A percentile compares a stretch with the other conserved stretches of the same genome.
These are phyloP conservation scores for Pardalotus punctatus DNA, from an alignment of 2,113 vertebrate species.

Conservation along the genomic window DNA sequence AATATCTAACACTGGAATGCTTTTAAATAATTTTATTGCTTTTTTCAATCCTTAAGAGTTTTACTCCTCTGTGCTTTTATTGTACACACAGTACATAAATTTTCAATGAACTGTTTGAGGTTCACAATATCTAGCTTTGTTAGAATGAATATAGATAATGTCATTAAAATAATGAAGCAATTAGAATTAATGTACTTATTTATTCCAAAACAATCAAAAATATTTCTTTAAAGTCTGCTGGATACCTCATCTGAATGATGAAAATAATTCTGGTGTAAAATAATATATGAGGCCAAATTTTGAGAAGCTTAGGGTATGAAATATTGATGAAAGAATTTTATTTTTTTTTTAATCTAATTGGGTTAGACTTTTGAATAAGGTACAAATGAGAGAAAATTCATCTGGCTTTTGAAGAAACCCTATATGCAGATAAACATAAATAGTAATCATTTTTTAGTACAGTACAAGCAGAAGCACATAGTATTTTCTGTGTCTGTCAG, in stretches of 20 bases:
- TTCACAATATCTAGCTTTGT: background rate
- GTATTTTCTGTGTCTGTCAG: background rate
- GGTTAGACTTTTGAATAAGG: background rate
- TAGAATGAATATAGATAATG: background rate
- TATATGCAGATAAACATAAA: background rate
- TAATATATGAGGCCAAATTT: background rate
- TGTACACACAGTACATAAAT: accelerated
- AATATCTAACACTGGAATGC: background rate
- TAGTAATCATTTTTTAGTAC: background rate
- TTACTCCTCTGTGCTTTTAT: accelerated
- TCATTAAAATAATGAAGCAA: background rate
- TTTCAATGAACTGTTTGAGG: background rate
- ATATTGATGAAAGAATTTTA: background rate
- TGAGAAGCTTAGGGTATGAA: background rate
- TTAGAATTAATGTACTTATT: background rate
- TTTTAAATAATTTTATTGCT: background rate
- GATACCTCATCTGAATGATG: background rate
- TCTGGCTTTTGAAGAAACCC: background rate
- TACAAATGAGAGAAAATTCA: background rate
- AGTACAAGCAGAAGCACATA: background rate
- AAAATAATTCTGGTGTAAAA: background rate
- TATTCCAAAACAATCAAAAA: background rate
- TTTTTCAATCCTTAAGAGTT: background rate
- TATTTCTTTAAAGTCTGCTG: background rate
- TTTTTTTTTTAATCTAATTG: background rate